Evolutionary conservation across 2,797 vertebrate species (phyloP).

Genomic region (Cirrhinus mrigala): DNA sequence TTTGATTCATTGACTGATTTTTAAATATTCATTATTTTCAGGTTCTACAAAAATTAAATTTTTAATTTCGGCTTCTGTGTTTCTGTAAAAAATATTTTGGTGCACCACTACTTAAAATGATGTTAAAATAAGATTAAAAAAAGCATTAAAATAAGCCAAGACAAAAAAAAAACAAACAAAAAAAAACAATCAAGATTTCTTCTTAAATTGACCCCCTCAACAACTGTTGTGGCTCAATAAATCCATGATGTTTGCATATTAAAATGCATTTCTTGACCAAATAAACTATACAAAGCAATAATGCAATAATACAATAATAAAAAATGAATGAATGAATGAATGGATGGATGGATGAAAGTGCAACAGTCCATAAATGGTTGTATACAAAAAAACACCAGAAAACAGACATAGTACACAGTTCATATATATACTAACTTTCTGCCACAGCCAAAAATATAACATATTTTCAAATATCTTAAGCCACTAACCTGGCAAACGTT

Average conservation of each 20-base stretch:
- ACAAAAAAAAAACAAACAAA: background rate
- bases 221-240: background rate
- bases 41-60: background rate
- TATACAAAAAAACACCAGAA: too few species aligned
- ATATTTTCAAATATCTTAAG: background rate
- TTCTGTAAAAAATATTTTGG: too few species aligned
- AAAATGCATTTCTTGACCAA: background rate
- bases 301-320: background rate
- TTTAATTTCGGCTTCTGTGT: too few species aligned
- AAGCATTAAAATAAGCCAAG: background rate
- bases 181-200: background rate
- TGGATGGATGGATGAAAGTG: background rate
- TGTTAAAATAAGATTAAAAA: background rate
- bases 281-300: background rate
- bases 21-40: background rate
- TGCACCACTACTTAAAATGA: background rate
- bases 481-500: constrained; percentile 32
- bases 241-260: background rate
- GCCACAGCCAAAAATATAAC: background rate
- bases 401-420: background rate
- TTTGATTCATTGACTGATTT: background rate
- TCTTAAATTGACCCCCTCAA: background rate
- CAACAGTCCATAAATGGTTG: background rate
- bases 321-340: background rate
- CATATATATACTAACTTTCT: background rate